Conservation (phyloP, 2,888 invertebrate species). For the Acanthacorydalis orientalis region DNA sequence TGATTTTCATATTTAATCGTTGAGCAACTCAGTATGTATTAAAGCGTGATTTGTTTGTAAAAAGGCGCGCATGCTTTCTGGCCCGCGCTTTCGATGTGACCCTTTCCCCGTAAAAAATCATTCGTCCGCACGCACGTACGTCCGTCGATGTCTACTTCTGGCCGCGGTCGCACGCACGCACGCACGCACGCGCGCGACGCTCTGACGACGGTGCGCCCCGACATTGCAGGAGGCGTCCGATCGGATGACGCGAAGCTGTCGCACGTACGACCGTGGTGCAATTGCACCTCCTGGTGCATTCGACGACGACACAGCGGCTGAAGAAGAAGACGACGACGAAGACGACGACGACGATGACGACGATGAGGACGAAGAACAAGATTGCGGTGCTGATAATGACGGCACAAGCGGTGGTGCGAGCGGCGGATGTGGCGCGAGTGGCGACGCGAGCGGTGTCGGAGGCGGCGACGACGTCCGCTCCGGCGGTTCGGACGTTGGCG, state of each 20-base stretch:
- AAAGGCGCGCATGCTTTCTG: background rate
- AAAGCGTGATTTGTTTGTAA: too few relatives aligned
- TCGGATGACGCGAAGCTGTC: conserved; percentile 26
- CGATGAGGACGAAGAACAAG: background rate
- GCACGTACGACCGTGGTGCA: conserved; percentile 21
- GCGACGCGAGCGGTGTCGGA: conserved; percentile 20
- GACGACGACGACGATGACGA: conserved; percentile 5
- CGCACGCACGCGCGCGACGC: background rate
- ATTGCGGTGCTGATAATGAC: background rate
- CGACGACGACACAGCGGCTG: conserved; percentile 21
- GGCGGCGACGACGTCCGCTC: conserved; percentile 11
- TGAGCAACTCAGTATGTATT: too few relatives aligned
- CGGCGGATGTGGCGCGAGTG: conserved; percentile 20
- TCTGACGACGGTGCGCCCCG: background rate
- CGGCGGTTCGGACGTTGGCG: conserved; percentile 19
- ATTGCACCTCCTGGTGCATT: conserved; percentile 20
- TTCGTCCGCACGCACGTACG: background rate
- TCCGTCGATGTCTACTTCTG: too few relatives aligned
- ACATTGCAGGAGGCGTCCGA: conserved; percentile 29
- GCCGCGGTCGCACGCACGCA: too few relatives aligned
- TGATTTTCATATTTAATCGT: too few relatives aligned
- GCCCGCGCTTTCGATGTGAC: background rate
- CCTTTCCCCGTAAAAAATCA: background rate
- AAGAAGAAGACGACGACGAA: conserved; percentile 14
- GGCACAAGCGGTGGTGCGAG: conserved; percentile 17